Percentiles rank a stretch among this genome's conserved stretches.
phyloP scores from a whole-genome alignment of 1,140 invertebrate species.

The Mizuhopecten yessoensis region DNA sequence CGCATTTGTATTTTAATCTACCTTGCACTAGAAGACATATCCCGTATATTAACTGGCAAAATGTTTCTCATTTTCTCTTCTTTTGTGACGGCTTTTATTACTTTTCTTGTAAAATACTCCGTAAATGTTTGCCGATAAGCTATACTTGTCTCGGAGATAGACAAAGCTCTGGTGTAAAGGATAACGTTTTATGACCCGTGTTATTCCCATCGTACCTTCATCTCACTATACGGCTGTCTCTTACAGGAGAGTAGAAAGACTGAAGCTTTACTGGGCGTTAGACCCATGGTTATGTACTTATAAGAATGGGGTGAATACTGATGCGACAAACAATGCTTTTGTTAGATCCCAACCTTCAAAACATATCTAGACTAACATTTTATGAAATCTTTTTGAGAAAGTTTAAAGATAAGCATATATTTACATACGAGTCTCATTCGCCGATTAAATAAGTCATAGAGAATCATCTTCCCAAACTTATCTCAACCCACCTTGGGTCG shows the following conservation, averaged over 20 bases:
- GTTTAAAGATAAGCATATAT: neutral
- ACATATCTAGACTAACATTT: neutral
- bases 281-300: neutral
- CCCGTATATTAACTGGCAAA: slow-evolving; percentile 32
- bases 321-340: neutral
- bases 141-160: neutral
- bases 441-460: no score
- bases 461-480: no score
- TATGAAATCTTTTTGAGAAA: neutral
- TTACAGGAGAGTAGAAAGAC: neutral
- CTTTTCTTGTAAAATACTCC: slow-evolving; percentile 28
- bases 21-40: neutral
- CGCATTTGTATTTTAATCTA: neutral
- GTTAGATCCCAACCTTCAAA: neutral
- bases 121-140: neutral
- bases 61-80: slow-evolving; percentile 23
- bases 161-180: neutral
- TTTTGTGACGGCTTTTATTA: neutral
- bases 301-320: neutral
- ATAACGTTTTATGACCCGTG: neutral
- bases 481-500: no score
- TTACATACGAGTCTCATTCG: no score
- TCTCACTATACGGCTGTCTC: neutral
- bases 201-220: neutral
- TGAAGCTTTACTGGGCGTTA: neutral